phyloP scores from a whole-genome alignment of 1,140 invertebrate species.

The Zelostemma sp. region DNA sequence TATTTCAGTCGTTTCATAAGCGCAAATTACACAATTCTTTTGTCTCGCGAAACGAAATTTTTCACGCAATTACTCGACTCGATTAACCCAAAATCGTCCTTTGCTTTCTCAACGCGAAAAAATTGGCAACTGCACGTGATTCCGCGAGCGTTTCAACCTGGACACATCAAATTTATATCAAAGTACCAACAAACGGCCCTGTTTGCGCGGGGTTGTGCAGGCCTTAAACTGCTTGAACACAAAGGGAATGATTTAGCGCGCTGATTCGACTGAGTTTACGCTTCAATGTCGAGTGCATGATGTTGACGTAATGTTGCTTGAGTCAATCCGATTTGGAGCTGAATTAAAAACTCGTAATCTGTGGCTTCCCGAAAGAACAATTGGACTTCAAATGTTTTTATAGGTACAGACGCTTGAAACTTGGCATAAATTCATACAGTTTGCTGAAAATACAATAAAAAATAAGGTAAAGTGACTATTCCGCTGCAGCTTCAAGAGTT shows the following conservation, averaged over 20 bases:
- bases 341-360: too few species aligned
- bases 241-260: conserved; percentile 59
- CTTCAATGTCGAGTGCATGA: conserved; percentile 46
- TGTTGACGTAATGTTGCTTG: conserved; percentile 41
- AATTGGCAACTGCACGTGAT: conserved; percentile 19
- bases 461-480: too few species aligned
- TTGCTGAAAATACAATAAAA: too few species aligned
- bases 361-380: too few species aligned
- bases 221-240: conserved; percentile 44
- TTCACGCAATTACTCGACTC: too few species aligned
- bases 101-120: not conserved
- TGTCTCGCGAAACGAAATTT: too few species aligned
- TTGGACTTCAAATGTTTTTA: too few species aligned
- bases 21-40: conserved; percentile 20
- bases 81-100: too few species aligned
- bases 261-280: conserved; percentile 49
- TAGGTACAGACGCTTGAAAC: too few species aligned
- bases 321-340: conserved; percentile 47
- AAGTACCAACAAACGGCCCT: conserved; percentile 47
- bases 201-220: conserved; percentile 50
- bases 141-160: conserved; percentile 22
- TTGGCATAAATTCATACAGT: too few species aligned
- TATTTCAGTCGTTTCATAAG: conserved; percentile 19
- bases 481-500: too few species aligned
- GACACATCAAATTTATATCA: conserved; percentile 52